phyloP scores from a whole-genome alignment of 2,888 invertebrate genomes.

The Chalcosyrphus nemorum region DNA sequence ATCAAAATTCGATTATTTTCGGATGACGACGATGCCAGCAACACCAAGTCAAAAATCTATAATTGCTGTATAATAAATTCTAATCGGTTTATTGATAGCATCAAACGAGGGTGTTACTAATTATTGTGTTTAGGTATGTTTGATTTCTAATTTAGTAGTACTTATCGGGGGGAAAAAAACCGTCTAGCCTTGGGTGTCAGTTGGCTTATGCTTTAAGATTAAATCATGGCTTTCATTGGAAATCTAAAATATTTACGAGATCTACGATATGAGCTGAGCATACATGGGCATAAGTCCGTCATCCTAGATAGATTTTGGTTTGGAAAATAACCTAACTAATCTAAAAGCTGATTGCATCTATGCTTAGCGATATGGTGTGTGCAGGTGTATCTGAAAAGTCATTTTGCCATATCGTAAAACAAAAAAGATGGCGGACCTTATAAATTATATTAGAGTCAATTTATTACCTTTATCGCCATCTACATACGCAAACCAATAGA shows the following conservation, averaged over 20 bases:
- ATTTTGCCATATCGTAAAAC: neutral
- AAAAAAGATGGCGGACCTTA: neutral
- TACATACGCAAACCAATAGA: neutral
- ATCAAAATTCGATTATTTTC: constrained; percentile 5
- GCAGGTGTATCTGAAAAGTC: neutral
- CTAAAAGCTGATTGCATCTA: neutral
- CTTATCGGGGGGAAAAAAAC: neutral
- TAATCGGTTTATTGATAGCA: neutral
- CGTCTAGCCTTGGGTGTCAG: neutral
- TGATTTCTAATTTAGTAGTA: neutral
- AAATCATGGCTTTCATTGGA: neutral
- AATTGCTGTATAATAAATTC: neutral
- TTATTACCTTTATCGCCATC: neutral
- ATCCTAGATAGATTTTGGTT: neutral
- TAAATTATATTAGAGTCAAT: neutral
- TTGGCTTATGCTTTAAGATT: neutral
- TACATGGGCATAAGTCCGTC: neutral
- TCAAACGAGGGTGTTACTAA: neutral
- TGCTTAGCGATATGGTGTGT: neutral
- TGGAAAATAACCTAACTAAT: too few relatives aligned
- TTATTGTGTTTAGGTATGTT: neutral
- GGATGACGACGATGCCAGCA: neutral
- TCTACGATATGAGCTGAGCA: neutral
- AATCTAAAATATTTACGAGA: neutral
- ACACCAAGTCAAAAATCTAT: neutral